phyloP scores from a whole-genome alignment of 2,797 vertebrate genomes.

The Xenentodon cancila region DNA sequence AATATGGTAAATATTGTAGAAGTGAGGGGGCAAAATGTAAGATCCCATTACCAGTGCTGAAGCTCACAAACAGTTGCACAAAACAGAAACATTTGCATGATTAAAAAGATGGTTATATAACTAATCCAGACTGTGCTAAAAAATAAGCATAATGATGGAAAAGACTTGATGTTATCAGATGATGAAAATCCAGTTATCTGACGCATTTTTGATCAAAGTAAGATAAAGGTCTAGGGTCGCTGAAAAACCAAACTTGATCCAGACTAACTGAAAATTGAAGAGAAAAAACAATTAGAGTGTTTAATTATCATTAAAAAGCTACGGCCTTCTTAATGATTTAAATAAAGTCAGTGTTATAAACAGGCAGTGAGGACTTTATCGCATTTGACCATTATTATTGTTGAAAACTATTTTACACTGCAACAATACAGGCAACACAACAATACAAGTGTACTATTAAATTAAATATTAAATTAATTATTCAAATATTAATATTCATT shows the following conservation, averaged over 20 bases:
- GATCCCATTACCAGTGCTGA: conserved; percentile 55
- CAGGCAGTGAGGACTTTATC: too few relatives aligned
- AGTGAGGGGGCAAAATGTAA: conserved; percentile 53
- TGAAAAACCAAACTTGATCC: neutral
- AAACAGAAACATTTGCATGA: conserved; percentile 68
- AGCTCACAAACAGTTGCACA: conserved; percentile 53
- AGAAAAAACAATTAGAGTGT: too few relatives aligned
- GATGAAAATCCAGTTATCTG: conserved; percentile 23
- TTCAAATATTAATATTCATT: too few relatives aligned
- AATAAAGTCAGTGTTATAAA: too few relatives aligned
- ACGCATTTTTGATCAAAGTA: conserved; percentile 15
- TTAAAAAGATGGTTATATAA: conserved; percentile 74
- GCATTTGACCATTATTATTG: too few relatives aligned
- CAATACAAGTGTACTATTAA: too few relatives aligned
- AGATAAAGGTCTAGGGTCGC: neutral
- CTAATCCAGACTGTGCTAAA: conserved; percentile 60
- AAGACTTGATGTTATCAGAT: conserved; percentile 43
- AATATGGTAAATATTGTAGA: conserved; percentile 42
- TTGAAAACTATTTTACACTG: too few relatives aligned
- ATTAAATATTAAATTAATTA: too few relatives aligned
- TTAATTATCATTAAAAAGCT: too few relatives aligned
- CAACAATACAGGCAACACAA: too few relatives aligned
- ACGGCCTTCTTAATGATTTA: too few relatives aligned
- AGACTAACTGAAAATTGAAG: too few relatives aligned
- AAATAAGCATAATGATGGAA: conserved; percentile 50